These are phyloP conservation scores for Porites cylindrica DNA, from an alignment of 92 coral and sea anemone genomes.

Conservation along the genomic window DNA sequence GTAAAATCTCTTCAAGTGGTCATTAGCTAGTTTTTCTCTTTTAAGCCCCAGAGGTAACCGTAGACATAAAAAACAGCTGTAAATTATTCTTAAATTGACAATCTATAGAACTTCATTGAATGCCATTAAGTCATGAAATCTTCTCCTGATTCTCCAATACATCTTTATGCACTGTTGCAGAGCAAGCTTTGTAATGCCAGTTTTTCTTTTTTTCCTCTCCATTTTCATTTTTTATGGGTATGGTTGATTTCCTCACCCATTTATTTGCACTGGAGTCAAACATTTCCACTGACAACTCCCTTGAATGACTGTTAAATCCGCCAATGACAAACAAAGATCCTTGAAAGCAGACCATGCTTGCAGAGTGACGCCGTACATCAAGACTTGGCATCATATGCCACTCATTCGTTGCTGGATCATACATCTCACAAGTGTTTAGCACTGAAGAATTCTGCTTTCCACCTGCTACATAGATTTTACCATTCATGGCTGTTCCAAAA, in stretches of 20 bases:
- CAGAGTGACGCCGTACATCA: not conserved
- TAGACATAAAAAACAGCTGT: too few species aligned
- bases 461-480: constrained; percentile 12
- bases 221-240: not conserved
- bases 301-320: not conserved
- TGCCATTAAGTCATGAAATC: too few species aligned
- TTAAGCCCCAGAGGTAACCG: too few species aligned
- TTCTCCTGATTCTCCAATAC: not conserved
- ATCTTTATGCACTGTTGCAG: not conserved
- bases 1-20: too few species aligned
- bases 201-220: not conserved
- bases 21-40: too few species aligned
- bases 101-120: too few species aligned
- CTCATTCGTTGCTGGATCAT: not conserved
- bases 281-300: constrained; percentile 21
- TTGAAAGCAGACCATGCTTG: constrained; percentile 4
- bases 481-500: constrained; percentile 17
- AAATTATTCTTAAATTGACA: too few species aligned
- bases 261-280: not conserved
- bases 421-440: not conserved
- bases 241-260: not conserved
- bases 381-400: not conserved
- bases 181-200: not conserved
- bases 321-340: not conserved
- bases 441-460: not conserved